phyloP scores from a whole-genome alignment of 2,797 vertebrate species.

The Smutsia gigantea region DNA sequence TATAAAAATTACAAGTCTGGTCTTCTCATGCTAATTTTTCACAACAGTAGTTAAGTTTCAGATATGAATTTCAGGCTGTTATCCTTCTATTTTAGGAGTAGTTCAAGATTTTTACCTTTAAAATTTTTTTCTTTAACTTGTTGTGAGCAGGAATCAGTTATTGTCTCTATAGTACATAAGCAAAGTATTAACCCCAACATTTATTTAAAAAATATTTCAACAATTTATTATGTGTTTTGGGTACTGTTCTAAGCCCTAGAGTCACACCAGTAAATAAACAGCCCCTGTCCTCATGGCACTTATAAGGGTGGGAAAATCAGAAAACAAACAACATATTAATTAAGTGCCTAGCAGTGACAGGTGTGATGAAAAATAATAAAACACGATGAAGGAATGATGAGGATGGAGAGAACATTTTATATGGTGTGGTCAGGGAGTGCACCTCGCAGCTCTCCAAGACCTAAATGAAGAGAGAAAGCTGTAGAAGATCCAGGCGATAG shows the following conservation, averaged over 20 bases:
- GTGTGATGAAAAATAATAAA: neutral
- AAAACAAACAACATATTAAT: neutral
- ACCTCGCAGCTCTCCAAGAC: neutral
- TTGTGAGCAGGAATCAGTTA: neutral
- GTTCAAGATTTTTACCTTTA: neutral
- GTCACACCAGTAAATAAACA: neutral
- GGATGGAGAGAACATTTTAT: neutral
- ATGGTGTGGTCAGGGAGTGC: neutral
- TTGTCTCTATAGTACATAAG: neutral
- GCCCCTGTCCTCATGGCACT: neutral
- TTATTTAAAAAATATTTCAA: neutral
- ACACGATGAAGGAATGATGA: neutral
- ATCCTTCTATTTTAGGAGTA: neutral
- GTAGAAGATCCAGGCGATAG: neutral
- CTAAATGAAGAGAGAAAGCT: neutral
- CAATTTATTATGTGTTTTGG: neutral
- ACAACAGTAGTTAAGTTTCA: neutral
- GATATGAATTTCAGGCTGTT: neutral
- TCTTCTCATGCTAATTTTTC: conserved; percentile 17
- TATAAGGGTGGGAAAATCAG: neutral
- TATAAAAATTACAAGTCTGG: neutral
- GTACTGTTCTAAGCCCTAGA: neutral
- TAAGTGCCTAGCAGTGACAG: neutral
- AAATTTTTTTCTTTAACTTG: neutral
- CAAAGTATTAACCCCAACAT: neutral